These are phyloP conservation scores for Drosophila kambysellisi DNA, from an alignment of 2,888 invertebrate genomes.

Conservation along the genomic window DNA sequence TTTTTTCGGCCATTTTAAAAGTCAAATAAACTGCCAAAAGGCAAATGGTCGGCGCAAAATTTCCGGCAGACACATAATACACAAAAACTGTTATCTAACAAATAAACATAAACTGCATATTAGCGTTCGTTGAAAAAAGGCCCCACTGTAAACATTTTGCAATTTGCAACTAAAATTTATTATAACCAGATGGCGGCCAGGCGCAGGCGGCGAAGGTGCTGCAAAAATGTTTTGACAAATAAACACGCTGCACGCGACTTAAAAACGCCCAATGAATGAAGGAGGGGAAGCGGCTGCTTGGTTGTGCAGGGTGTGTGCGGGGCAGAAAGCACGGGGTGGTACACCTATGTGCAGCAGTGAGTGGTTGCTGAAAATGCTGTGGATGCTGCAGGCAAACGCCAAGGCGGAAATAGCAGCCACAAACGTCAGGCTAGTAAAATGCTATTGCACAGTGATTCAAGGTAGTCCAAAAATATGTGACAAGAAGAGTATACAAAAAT, in stretches of 20 bases:
- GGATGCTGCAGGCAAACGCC: constrained; percentile 44
- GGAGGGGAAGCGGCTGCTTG: not conserved
- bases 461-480: not conserved
- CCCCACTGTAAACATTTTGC: constrained; percentile 70
- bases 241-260: constrained; percentile 79
- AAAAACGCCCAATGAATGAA: constrained; percentile 9
- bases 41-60: constrained; percentile 52
- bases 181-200: constrained; percentile 73
- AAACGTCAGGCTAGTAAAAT: constrained; percentile 45
- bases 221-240: constrained; percentile 76
- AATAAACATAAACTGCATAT: constrained; percentile 66
- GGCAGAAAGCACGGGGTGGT: not conserved
- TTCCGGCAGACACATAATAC: constrained; percentile 63
- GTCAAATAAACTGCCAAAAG: constrained; percentile 53
- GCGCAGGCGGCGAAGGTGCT: constrained; percentile 44
- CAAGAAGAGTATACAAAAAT: constrained; percentile 8
- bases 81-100: constrained; percentile 66
- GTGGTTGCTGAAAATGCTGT: constrained; percentile 46
- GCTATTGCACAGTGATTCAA: constrained; percentile 58
- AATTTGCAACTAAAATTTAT: constrained; percentile 72
- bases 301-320: not conserved
- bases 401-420: constrained; percentile 58
- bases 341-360: constrained; percentile 18
- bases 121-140: constrained; percentile 53
- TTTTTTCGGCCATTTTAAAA: constrained; percentile 37